Base-by-base conservation (phyloP, 2,888 invertebrate genomes). In the Eupsilia transversa region DNA sequence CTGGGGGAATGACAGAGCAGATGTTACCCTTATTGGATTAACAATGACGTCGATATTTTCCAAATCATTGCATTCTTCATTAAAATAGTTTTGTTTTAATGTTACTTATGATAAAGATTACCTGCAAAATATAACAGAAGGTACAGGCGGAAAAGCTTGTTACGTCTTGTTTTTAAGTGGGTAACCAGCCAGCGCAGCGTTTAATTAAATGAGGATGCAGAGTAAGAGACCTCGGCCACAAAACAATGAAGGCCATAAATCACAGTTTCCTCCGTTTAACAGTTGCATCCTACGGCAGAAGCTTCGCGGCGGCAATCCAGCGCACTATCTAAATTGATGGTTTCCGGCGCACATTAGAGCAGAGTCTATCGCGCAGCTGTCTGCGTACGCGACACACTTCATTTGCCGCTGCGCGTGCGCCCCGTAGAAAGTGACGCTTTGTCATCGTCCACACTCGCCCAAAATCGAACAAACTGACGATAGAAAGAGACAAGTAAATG, bases 191-290 rank as follows among this genome's bases (percentile, higher is more conserved):
- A 82, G 71, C 78, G 85, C 72, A 82, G 71, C 78, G 85, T 91
- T 91, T 88, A 91, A 92, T 93, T 80, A 89, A 92, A 92, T 88
- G 89, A 93, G 92, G 92, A 93, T 92, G 91, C 88, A 84, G 85
- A 87, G 89, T 87, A 91, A 90, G 91, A 91, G 91, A 92, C 92
- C 92, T 90, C 89, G 90, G 89, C 91, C 91, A 93, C 94, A 94
- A 95, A 95, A 96, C 96, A 96, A 96, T 96, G 93, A 94, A 94
- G 91, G 92, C 92, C 94, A 92, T 96, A 96, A 96, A 96, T 96
- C 96, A 95, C 93, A 81, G 94, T 90, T 95, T 96, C 96, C 96
- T 95, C 92, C 91, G 89, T 92, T 89, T 92, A 94, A 94, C 94
- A 93, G 95, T 93, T 91, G 93, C 95, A 94, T 96, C 96, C 96